Evolutionary conservation across 1,140 invertebrate species (phyloP), one percentile per base, ranked within the genome.

Genomic region (Rhizoglyphus robini): DNA sequence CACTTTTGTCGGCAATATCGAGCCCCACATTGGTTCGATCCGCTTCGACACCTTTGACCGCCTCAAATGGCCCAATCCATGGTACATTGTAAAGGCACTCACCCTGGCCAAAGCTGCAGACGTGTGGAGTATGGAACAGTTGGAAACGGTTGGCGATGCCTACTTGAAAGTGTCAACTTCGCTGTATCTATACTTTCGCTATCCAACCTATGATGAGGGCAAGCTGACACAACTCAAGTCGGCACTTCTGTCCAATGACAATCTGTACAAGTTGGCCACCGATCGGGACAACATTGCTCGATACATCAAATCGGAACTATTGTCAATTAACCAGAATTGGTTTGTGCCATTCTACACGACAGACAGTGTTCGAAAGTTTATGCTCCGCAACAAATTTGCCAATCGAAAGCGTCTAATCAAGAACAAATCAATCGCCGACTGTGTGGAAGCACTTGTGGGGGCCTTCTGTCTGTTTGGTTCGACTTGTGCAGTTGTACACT

Each of bases 141-240:
- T 86, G 3, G 90, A 95, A 76, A 87, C 86, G 0, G 78, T 95
- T 23, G 91, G 91, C 0, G 90, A 96, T 76, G 85, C 87, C 0
- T 93, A 90, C 72, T 76, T 95, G 0, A 96, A 95, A 76, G 86
- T 87, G 69, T 82, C 83, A 3, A 77, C 81, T 13, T 86, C 84
- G 5, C 72, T 90, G 0, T 88, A 83, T 72, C 73, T 92, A 13
- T 86, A 83, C 71, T 81, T 83, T 67, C 81, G 79, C 57, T 90
- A 84, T 76, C 81, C 83, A 0, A 74, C 75, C 0, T 81, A 81
- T 64, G 81, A 83, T 68, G 90, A 95, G 75, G 90, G 90, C 0
- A 79, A 81, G 65, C 76, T 93, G 0, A 88, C 88, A 0, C 74
- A 79, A 38, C 73, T 92, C 0, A 88, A 93, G 71, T 79, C 83